Conservation (phyloP, 2,113 vertebrate species). For the Oryzias curvinotus region DNA sequence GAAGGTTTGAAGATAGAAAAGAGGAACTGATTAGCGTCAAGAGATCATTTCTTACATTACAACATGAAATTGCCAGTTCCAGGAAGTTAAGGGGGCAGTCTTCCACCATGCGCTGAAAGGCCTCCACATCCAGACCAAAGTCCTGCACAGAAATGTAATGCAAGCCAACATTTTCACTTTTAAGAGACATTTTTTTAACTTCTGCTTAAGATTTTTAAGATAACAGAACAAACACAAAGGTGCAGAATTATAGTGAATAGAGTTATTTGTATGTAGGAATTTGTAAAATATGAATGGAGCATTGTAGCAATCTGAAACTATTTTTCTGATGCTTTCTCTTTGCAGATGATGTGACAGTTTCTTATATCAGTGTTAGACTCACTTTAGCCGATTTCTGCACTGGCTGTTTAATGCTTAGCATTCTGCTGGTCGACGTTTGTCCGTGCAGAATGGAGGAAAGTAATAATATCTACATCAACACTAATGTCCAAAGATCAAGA, state of each 20-base stretch:
- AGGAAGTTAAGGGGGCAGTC: constrained; percentile 86
- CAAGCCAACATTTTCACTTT: not conserved
- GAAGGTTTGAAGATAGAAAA: too few relatives aligned
- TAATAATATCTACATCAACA: not conserved
- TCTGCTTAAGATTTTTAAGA: too few relatives aligned
- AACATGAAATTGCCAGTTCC: constrained; percentile 88
- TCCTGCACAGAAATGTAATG: constrained; percentile 37
- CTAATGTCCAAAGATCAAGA: not conserved
- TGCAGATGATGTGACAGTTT: too few relatives aligned
- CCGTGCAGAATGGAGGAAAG: not conserved
- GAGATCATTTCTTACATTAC: constrained; percentile 76
- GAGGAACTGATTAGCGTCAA: not conserved
- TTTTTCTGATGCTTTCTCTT: too few relatives aligned
- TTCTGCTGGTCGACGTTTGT: not conserved
- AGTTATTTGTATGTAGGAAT: too few relatives aligned
- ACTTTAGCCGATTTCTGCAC: too few relatives aligned
- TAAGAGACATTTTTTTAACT: not conserved
- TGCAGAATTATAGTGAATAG: too few relatives aligned
- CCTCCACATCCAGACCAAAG: constrained; percentile 72
- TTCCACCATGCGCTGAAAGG: constrained; percentile 88
- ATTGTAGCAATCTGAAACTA: too few relatives aligned
- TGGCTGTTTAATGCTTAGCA: not conserved
- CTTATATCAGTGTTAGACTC: too few relatives aligned
- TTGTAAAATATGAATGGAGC: too few relatives aligned
- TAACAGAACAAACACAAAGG: too few relatives aligned